phyloP scores from a whole-genome alignment of 2,888 invertebrate species.

The Herminia tarsipennalis region DNA sequence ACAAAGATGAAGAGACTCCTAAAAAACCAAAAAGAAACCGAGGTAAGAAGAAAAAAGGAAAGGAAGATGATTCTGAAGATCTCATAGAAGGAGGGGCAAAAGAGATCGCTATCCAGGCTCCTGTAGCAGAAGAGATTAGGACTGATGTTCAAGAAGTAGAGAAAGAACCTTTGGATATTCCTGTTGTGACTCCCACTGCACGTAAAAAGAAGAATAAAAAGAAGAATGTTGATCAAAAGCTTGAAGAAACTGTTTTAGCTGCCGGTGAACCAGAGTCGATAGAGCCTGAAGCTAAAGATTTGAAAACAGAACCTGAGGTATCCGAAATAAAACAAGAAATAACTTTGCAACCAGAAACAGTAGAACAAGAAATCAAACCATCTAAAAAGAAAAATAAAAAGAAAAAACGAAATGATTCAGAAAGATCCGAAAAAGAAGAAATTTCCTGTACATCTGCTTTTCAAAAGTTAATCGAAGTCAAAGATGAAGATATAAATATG shows the following conservation, averaged over 20 bases:
- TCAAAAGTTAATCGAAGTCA: conserved; percentile 54
- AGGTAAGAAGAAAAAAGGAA: conserved; percentile 73
- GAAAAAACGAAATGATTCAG: conserved; percentile 71
- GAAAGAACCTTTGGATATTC: conserved; percentile 14
- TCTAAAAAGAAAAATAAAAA: conserved; percentile 75
- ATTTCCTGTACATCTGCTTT: conserved; percentile 64
- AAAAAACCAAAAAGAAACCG: conserved; percentile 79
- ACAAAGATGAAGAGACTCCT: conserved; percentile 56
- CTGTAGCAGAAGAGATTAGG: conserved; percentile 10
- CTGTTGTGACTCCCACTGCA: conserved; percentile 50
- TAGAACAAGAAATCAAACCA: conserved; percentile 51
- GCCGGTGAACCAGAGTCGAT: conserved; percentile 11
- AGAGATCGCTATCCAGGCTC: conserved; percentile 3
- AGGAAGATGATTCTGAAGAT: conserved; percentile 40
- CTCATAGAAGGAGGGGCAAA: conserved; percentile 29
- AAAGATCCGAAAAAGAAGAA: conserved; percentile 68
- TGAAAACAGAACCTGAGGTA: background rate
- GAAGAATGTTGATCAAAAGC: conserved; percentile 45
- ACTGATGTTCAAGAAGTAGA: conserved; percentile 13
- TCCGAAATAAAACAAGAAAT: conserved; percentile 18
- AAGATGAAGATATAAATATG: conserved; percentile 36
- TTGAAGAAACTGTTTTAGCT: conserved; percentile 15
- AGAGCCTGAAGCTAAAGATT: conserved; percentile 5
- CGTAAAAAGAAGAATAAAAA: conserved; percentile 78
- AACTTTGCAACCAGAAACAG: conserved; percentile 11